Evolutionary conservation across 2,888 invertebrate genomes (phyloP).

Genomic region (Merodon equestris): DNA sequence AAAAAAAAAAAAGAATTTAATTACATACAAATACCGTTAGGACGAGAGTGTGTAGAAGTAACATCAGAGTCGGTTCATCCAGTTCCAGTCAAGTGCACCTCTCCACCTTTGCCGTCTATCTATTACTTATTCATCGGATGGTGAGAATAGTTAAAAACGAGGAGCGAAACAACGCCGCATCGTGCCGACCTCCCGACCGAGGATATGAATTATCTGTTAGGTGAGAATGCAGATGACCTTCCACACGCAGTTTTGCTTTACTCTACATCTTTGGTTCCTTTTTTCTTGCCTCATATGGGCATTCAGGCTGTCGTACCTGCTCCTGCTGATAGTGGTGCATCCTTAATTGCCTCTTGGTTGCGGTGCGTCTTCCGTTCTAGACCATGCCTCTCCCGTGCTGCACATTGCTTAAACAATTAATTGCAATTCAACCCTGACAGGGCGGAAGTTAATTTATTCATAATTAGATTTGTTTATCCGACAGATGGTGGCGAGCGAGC

Average conservation of each 20-base stretch:
- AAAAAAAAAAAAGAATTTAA: conserved; percentile 71
- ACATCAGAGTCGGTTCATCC: conserved; percentile 53
- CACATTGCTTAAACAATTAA: conserved; percentile 42
- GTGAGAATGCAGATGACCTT: neutral
- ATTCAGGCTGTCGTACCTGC: too few relatives aligned
- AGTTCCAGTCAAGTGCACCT: conserved; percentile 51
- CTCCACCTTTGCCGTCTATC: conserved; percentile 55
- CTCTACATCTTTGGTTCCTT: neutral
- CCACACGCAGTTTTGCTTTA: neutral
- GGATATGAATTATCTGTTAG: too few relatives aligned
- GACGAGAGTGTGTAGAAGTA: conserved; percentile 44
- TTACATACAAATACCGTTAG: conserved; percentile 76
- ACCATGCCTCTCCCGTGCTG: too few relatives aligned
- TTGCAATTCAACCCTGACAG: conserved; percentile 63
- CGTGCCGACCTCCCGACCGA: too few relatives aligned
- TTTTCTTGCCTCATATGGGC: too few relatives aligned
- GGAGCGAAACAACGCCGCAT: conserved; percentile 16
- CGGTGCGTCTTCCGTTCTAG: conserved; percentile 1
- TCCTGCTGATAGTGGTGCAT: too few relatives aligned
- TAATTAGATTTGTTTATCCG: conserved; percentile 67
- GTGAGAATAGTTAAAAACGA: conserved; percentile 26
- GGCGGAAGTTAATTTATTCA: conserved; percentile 67
- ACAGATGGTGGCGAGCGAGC: conserved; percentile 57
- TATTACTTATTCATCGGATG: conserved; percentile 64
- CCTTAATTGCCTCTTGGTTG: neutral